Evolutionary conservation across 2,888 invertebrate species (phyloP), one percentile per base, ranked within the genome.

Genomic region (Heliconius sara): DNA sequence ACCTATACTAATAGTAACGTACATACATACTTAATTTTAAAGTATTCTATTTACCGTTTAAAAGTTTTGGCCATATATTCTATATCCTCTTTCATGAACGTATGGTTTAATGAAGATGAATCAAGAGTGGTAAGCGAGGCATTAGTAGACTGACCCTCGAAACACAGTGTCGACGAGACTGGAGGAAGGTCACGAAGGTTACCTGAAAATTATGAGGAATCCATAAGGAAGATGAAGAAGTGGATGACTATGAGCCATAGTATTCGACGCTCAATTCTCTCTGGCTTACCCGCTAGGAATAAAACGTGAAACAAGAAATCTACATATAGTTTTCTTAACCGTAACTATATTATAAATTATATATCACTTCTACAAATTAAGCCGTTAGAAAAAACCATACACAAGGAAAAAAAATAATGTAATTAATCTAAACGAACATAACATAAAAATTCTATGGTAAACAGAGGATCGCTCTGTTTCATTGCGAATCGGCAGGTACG

Each of bases 401-500:
- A 4, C 19, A 30, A 22, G 6, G 30, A 30, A 30, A 74, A 27
- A 74, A 52, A 7, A 2, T 52, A 22, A 7, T 7, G 52, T 52
- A 22, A 22, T 52, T 7, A 19, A 52, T 7, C 25, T 74, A 63
- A 60, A 74, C 25, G 0, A 74, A 27, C 7, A 19, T 39, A 63
- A 12, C 39, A 75, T 75, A 25, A 43, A n/a, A 66, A 75, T 30
- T 66, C 47, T 66, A 22, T 27, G 66, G 27, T 47, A 47, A 71
- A 16, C n/a, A 25, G 43, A 39, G 3, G 7, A 30, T 19, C 60
- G 73, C n/a, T 73, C 60, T 60, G 66, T 75, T 47, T 75, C 75
- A 75, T 75, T 75, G 75, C 75, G 27, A 66, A 75, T 75, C 47
- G 65, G 43, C 47, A 27, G 22, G 22, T 63, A 75, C 75, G 75